Conservation (phyloP, 2,888 invertebrate genomes). For the Diploptera punctata region DNA sequence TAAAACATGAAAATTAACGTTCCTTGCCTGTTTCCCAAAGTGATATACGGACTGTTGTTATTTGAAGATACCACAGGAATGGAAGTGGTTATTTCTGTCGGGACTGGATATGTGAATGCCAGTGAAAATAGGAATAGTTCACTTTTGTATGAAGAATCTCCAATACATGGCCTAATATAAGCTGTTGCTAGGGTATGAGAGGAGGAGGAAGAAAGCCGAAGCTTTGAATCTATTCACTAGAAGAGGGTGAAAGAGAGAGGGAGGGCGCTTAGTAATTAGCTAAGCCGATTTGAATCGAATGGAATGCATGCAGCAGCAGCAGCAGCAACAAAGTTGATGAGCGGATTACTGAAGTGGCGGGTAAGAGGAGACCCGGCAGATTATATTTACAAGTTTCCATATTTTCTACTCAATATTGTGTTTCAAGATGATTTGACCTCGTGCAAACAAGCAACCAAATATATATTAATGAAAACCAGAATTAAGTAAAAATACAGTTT, state of each 20-base stretch:
- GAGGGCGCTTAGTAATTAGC: slow-evolving; percentile 32
- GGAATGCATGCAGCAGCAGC: slow-evolving; percentile 26
- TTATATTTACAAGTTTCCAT: slow-evolving; percentile 27
- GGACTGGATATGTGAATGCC: too few relatives aligned
- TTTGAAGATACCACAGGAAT: too few relatives aligned
- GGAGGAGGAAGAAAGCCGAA: too few relatives aligned
- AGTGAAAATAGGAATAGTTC: neutral
- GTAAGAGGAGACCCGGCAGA: neutral
- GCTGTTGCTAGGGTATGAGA: neutral
- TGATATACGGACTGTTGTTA: too few relatives aligned
- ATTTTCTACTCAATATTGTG: neutral
- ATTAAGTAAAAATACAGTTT: too few relatives aligned
- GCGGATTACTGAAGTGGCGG: slow-evolving; percentile 22
- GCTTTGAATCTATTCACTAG: neutral
- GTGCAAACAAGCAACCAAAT: too few relatives aligned
- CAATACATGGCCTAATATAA: neutral
- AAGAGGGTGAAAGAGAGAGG: neutral
- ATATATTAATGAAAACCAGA: too few relatives aligned
- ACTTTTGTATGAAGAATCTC: neutral
- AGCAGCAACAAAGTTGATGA: slow-evolving; percentile 20
- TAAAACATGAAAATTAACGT: too few relatives aligned
- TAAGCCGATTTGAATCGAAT: slow-evolving; percentile 39
- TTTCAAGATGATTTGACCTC: too few relatives aligned
- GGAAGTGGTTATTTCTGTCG: too few relatives aligned
- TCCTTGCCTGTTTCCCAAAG: too few relatives aligned